These are phyloP conservation scores for Bhutanitis thaidina DNA, from an alignment of 2,888 invertebrate species.

Conservation along the genomic window DNA sequence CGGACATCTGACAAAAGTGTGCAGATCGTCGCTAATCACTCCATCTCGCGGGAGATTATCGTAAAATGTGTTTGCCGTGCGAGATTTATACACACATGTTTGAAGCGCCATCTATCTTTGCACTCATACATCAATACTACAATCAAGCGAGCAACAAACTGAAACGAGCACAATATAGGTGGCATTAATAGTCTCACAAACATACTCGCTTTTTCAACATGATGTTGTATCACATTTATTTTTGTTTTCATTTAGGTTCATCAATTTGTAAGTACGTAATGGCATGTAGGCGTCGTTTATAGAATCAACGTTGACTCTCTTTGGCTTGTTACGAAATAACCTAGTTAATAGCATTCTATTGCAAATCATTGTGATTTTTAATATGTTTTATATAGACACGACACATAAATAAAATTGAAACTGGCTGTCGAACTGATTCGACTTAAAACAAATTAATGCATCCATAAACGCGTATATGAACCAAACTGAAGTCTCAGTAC, in stretches of 20 bases:
- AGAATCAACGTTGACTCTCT: conserved; percentile 14
- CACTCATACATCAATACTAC: not conserved
- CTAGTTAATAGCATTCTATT: not conserved
- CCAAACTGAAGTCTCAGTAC: too few relatives aligned
- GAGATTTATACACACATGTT: not conserved
- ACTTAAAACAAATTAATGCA: too few relatives aligned
- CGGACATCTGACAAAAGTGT: too few relatives aligned
- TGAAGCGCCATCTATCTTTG: conserved; percentile 2
- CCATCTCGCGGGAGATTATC: too few relatives aligned
- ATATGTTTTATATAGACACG: too few relatives aligned
- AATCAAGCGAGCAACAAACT: not conserved
- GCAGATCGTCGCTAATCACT: too few relatives aligned
- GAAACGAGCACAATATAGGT: conserved; percentile 10
- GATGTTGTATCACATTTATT: conserved; percentile 3
- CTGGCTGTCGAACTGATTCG: too few relatives aligned
- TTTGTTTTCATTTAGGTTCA: conserved; percentile 19
- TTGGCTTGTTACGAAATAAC: conserved; percentile 5
- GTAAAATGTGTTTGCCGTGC: too few relatives aligned
- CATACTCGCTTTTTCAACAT: too few relatives aligned
- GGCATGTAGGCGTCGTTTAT: conserved; percentile 24
- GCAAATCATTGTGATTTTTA: too few relatives aligned
- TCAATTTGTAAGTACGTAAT: conserved; percentile 20
- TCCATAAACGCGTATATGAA: too few relatives aligned
- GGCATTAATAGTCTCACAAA: conserved; percentile 6
- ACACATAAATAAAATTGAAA: too few relatives aligned